Percentiles rank a stretch among this genome's conserved stretches.
These are phyloP conservation scores for Drosophila neutralis DNA, from an alignment of 2,888 invertebrate species.

Conservation along the genomic window DNA sequence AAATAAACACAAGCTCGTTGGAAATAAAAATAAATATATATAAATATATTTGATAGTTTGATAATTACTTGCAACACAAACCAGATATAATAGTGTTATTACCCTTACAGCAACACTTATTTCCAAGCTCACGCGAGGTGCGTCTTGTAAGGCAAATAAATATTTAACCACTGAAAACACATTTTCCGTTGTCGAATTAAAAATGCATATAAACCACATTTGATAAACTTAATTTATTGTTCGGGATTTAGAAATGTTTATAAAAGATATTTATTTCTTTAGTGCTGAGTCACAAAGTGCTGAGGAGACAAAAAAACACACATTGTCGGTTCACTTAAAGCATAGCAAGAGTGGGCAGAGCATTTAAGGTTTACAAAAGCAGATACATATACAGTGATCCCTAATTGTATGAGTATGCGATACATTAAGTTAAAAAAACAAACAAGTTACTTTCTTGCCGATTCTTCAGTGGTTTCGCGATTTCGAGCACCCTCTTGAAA, in stretches of 20 bases:
- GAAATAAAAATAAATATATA: too few relatives aligned
- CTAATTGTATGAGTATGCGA: slow-evolving; percentile 74
- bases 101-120: slow-evolving; percentile 1
- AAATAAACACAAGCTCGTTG: background rate
- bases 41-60: background rate
- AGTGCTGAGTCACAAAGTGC: slow-evolving; percentile 62
- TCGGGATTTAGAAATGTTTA: slow-evolving; percentile 61
- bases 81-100: background rate
- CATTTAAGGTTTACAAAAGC: slow-evolving; percentile 59
- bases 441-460: slow-evolving; percentile 69
- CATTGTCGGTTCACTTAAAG: slow-evolving; percentile 27
- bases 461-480: slow-evolving; percentile 56
- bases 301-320: slow-evolving; percentile 33
- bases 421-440: slow-evolving; percentile 75
- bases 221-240: slow-evolving; percentile 76
- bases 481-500: slow-evolving; percentile 58
- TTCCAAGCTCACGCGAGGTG: slow-evolving; percentile 5
- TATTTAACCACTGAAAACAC: slow-evolving; percentile 13
- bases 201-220: slow-evolving; percentile 46
- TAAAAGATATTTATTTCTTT: slow-evolving; percentile 66
- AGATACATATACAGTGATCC: slow-evolving; percentile 60
- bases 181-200: slow-evolving; percentile 42
- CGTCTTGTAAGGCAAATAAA: slow-evolving; percentile 4
- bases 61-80: background rate
- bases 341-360: slow-evolving; percentile 48